Evolutionary conservation across 2,113 vertebrate genomes (phyloP).

Genomic region (Crypturellus undulatus): DNA sequence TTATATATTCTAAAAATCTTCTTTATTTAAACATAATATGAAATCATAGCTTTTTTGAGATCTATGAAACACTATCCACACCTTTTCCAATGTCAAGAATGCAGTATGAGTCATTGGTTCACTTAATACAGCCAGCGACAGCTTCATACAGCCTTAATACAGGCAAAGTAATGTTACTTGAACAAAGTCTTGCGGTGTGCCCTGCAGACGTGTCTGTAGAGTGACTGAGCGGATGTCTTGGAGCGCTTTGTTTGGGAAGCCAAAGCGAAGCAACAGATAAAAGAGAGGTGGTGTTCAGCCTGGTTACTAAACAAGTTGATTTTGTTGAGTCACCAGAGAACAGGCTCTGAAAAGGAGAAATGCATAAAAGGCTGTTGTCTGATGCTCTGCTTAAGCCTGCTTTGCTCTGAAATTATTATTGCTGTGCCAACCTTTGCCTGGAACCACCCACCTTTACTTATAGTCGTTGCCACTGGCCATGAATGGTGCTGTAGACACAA

Average conservation of each 20-base stretch:
- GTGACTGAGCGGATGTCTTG: neutral
- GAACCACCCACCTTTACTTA: neutral
- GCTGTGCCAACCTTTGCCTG: neutral
- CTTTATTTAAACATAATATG: conserved; percentile 46
- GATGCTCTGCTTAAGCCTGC: neutral
- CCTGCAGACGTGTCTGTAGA: neutral
- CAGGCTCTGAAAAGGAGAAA: neutral
- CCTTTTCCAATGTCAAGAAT: conserved; percentile 20
- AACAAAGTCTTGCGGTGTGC: neutral
- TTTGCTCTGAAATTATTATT: neutral
- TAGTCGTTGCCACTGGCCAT: neutral
- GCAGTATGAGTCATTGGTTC: conserved; percentile 58
- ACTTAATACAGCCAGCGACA: conserved; percentile 39
- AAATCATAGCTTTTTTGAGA: conserved; percentile 44
- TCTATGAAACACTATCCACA: conserved; percentile 28
- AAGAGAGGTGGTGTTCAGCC: neutral
- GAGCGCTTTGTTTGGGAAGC: neutral
- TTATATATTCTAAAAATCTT: conserved; percentile 14
- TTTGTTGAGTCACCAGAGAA: neutral
- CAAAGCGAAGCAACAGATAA: neutral
- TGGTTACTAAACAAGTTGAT: neutral
- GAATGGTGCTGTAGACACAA: neutral
- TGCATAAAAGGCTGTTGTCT: neutral
- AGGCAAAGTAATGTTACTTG: neutral
- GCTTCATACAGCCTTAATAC: conserved; percentile 6